These are phyloP conservation scores for Entomobrya proxima DNA, from an alignment of 2,888 invertebrate species.

Conservation along the genomic window DNA sequence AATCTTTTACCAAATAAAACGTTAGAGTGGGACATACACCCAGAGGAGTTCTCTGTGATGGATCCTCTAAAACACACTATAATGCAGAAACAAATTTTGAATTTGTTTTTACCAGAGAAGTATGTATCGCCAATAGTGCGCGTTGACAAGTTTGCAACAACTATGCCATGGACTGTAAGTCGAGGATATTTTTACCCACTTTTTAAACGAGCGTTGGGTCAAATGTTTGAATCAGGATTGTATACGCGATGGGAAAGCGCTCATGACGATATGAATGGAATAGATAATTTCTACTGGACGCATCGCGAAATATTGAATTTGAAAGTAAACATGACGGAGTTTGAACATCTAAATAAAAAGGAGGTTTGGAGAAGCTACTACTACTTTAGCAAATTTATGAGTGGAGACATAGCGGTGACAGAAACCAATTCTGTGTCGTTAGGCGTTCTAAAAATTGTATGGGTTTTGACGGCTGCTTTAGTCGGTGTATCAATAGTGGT, in stretches of 20 bases:
- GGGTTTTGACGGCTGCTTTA: no score
- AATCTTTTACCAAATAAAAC: neutral
- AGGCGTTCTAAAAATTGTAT: no score
- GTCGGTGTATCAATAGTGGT: no score
- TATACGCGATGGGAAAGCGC: constrained; percentile 23
- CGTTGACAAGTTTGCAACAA: neutral
- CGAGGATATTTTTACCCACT: constrained; percentile 30
- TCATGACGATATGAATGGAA: neutral
- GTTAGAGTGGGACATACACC: neutral
- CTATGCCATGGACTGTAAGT: constrained; percentile 31
- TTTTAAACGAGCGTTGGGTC: neutral
- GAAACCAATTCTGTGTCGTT: no score
- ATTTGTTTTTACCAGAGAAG: neutral
- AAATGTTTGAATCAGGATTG: constrained; percentile 30
- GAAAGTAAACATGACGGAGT: no score
- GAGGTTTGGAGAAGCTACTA: no score
- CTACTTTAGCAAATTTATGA: no score
- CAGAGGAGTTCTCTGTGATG: neutral
- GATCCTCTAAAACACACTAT: neutral
- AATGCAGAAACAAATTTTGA: neutral
- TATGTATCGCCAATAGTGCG: neutral
- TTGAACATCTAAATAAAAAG: no score
- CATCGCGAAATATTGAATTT: neutral
- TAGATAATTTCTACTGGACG: constrained; percentile 5
- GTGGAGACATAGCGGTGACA: no score